Percentiles rank a stretch among this genome's conserved stretches.
Evolutionary conservation across 1,140 invertebrate species (phyloP).

Genomic region (Camponotus vicinus): DNA sequence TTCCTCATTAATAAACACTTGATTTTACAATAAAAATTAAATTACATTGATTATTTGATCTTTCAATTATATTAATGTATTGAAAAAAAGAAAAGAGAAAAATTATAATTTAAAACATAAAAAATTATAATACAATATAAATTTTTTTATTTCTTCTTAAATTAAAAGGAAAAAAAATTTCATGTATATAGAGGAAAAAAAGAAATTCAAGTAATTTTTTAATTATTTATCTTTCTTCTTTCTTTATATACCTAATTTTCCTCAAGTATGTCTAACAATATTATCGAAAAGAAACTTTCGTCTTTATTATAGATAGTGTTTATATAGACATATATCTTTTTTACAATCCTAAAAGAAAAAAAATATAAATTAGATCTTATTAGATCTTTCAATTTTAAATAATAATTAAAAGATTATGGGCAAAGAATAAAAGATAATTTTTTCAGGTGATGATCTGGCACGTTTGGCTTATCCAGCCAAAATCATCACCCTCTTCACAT

Average conservation of each 20-base stretch:
- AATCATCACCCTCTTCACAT: conserved; percentile 89
- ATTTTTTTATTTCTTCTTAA: too few relatives aligned
- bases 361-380: neutral
- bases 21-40: neutral
- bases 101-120: neutral
- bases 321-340: too few relatives aligned
- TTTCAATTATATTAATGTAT: neutral
- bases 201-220: too few relatives aligned
- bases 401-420: conserved; percentile 13
- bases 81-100: neutral
- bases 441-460: conserved; percentile 88
- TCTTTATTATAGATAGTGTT: neutral
- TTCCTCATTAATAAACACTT: neutral
- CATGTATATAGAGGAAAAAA: too few relatives aligned
- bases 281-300: neutral
- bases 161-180: too few relatives aligned
- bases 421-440: neutral
- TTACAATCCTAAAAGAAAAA: neutral
- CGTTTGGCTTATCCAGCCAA: conserved; percentile 85
- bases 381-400: neutral
- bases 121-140: neutral
- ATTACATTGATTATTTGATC: neutral
- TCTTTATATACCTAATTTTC: too few relatives aligned
- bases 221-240: too few relatives aligned
- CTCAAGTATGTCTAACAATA: neutral